Conservation (phyloP, 2,888 invertebrate species). For the Tigriopus californicus region DNA sequence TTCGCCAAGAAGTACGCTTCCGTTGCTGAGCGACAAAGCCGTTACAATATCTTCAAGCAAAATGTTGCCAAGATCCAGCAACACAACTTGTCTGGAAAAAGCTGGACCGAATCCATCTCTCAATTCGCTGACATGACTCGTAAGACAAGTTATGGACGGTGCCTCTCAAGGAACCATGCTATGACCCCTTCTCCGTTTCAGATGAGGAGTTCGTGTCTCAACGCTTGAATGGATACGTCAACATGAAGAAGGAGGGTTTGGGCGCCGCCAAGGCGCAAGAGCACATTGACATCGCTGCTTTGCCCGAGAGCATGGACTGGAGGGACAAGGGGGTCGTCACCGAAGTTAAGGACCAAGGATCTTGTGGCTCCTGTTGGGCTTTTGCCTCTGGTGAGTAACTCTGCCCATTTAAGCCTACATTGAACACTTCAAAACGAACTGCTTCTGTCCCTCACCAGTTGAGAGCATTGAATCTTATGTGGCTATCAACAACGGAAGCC, state of each 20-base stretch:
- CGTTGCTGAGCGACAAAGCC: background rate
- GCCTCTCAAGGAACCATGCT: too few relatives aligned
- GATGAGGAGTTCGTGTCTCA: background rate
- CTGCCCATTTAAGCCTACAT: too few relatives aligned
- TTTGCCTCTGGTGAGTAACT: conserved; percentile 28
- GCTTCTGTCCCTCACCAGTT: conserved; percentile 35
- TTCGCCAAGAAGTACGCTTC: background rate
- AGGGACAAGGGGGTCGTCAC: conserved; percentile 27
- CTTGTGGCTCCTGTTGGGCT: conserved; percentile 37
- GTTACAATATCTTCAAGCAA: background rate
- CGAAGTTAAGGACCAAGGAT: conserved; percentile 28
- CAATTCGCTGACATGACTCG: conserved; percentile 11
- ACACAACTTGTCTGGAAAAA: background rate
- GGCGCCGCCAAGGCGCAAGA: background rate
- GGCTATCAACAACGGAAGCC: background rate
- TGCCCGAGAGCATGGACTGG: conserved; percentile 27
- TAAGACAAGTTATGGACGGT: background rate
- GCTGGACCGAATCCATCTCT: background rate
- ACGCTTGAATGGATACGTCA: background rate
- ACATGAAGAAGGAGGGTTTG: background rate
- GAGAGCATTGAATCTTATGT: conserved; percentile 14
- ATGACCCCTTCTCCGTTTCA: too few relatives aligned
- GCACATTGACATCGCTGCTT: background rate
- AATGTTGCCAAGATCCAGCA: conserved; percentile 6
- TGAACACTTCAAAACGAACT: conserved; percentile 22